Conservation (phyloP, 2,888 invertebrate species). For the Cotesia congregata region DNA sequence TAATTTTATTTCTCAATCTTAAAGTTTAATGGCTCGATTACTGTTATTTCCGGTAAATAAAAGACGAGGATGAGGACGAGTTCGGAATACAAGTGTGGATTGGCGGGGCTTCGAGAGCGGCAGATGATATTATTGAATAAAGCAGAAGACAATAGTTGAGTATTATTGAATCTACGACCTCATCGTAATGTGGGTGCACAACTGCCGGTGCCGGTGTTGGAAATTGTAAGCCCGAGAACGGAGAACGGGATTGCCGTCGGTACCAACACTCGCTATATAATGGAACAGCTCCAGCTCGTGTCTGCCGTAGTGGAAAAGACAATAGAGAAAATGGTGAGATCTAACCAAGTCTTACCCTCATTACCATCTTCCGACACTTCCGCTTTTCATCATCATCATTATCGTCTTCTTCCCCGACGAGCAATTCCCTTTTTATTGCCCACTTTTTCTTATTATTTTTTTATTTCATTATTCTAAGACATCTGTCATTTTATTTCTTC, state of each 20-base stretch:
- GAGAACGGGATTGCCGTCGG: too few species aligned
- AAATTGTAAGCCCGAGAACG: neutral
- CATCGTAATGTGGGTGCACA: conserved; percentile 16
- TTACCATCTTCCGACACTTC: conserved; percentile 14
- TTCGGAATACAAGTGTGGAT: neutral
- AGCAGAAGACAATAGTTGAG: conserved; percentile 32
- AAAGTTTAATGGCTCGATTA: neutral
- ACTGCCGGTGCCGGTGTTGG: neutral
- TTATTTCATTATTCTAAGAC: conserved; percentile 1
- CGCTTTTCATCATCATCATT: conserved; percentile 16
- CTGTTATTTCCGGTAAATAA: conserved; percentile 17
- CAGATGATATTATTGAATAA: conserved; percentile 29
- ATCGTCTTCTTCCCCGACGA: neutral
- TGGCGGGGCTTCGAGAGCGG: neutral
- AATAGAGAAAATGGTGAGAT: neutral
- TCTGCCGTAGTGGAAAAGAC: neutral
- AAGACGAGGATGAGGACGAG: neutral
- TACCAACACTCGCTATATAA: neutral
- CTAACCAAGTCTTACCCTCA: neutral
- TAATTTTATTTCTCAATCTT: neutral
- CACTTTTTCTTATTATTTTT: neutral
- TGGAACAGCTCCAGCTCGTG: neutral
- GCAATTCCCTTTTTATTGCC: conserved; percentile 35
- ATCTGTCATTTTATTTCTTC: conserved; percentile 11
- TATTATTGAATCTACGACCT: conserved; percentile 43